Evolutionary conservation across 2,113 vertebrate genomes (phyloP).

Genomic region (Paratilapia polleni): DNA sequence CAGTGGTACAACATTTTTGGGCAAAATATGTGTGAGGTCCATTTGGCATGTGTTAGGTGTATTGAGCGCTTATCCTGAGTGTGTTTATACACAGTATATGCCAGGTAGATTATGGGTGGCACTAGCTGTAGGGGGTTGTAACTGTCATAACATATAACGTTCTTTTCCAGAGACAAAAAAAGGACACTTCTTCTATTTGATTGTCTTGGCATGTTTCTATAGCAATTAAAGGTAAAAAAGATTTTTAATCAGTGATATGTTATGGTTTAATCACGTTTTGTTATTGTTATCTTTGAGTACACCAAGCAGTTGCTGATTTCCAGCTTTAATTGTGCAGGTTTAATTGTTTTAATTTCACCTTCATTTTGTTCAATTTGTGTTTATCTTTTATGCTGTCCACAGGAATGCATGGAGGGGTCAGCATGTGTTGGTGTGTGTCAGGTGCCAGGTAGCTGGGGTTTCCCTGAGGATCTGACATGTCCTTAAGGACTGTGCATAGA

Average conservation of each 20-base stretch:
- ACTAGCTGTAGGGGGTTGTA: neutral
- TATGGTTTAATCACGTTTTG: slow-evolving; percentile 27
- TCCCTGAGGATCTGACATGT: slow-evolving; percentile 52
- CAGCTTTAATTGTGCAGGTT: neutral
- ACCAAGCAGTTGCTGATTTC: neutral
- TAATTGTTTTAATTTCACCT: slow-evolving; percentile 37
- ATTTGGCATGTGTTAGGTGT: neutral
- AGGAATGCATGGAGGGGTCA: slow-evolving; percentile 24
- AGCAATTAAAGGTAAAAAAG: slow-evolving; percentile 27
- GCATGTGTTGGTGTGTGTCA: slow-evolving; percentile 9
- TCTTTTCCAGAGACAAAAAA: neutral
- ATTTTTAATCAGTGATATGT: slow-evolving; percentile 40
- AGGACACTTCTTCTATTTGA: too few species aligned
- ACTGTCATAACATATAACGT: neutral
- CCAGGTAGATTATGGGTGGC: neutral
- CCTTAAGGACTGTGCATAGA: slow-evolving; percentile 10
- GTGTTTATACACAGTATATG: neutral
- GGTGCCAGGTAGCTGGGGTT: slow-evolving; percentile 61
- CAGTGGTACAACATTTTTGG: neutral
- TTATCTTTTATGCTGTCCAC: slow-evolving; percentile 16
- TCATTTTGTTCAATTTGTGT: slow-evolving; percentile 49
- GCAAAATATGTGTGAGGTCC: neutral
- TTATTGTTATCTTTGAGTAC: slow-evolving; percentile 25
- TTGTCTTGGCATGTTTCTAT: slow-evolving; percentile 20
- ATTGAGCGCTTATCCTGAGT: neutral